Base-by-base conservation (phyloP, 2,113 vertebrate genomes). In the Piaya cayana region DNA sequence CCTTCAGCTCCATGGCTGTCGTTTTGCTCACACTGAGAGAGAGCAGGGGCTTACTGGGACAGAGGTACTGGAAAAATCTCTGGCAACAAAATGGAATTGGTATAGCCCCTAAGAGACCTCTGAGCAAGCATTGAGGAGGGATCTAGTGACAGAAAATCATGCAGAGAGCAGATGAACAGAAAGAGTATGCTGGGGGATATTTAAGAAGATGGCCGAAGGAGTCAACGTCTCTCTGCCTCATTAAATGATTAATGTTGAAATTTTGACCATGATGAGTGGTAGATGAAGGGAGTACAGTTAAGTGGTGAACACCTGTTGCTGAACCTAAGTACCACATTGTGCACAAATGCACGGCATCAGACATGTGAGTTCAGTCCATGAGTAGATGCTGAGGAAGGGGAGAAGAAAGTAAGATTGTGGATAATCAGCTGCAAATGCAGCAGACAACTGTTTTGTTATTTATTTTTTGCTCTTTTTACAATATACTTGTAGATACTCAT, bases 361-460 rank as follows among this genome's bases (percentile, higher is more conserved):
- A 27, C 43, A 30, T 34, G 58, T 79, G 49, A 84, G 32, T 49
- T 91, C 39, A 71, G 65, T 58, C 70, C 87, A 90, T 4, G 11
- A 29, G 43, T 76, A 59, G 65, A 55, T 69, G 83, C 84, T 87
- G 63, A 23, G n/a, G 20, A 63, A 23, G 13, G 59, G 39, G 30
- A 88, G 30, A 82, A n/a, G 27, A 76, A 90, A 69, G 76, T 15
- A 88, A 68, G 55, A 26, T 67, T 81, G 53, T n/a, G 70, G 80
- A 64, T 93, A 93, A 93, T 88, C 92, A 93, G 59, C 49, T 88
- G 68, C 52, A 92, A 82, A 56, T 1, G 1, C 68, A 92, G 55
- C 36, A 92, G 50, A 82, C 21, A 67, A 71, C 64, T 88, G 52
- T 92, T 94, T 58, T 72, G 82, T 92, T 90, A 92, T 94, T 86